Evolutionary conservation across 1,140 invertebrate genomes (phyloP).

Genomic region (Limonius californicus): DNA sequence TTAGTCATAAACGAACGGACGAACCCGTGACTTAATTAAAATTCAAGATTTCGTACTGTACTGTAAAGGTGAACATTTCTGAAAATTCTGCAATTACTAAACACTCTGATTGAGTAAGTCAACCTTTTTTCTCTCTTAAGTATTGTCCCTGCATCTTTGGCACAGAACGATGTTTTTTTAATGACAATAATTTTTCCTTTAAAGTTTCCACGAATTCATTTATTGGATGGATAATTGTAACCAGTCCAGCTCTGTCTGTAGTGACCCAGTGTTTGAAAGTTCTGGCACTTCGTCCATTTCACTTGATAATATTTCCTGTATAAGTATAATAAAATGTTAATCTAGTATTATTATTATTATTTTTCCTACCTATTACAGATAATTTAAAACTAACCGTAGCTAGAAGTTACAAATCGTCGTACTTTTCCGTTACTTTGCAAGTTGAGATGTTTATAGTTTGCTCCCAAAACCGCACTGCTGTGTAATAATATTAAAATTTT

Average conservation of each 20-base stretch:
- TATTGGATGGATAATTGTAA: neutral
- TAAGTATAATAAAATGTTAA: no score
- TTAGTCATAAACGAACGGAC: neutral
- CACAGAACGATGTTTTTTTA: neutral
- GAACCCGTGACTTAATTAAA: neutral
- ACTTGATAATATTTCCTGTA: no score
- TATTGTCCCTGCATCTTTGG: neutral
- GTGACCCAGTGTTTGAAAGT: neutral
- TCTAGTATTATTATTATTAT: no score
- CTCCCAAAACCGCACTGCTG: no score
- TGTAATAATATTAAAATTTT: no score
- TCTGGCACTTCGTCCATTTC: no score
- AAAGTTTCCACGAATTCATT: neutral
- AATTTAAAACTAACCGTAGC: no score
- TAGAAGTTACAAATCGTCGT: no score
- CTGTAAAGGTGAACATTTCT: neutral
- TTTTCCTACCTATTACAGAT: no score
- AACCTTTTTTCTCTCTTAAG: no score
- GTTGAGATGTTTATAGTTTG: no score
- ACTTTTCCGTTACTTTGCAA: no score
- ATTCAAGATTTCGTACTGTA: neutral
- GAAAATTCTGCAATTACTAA: neutral
- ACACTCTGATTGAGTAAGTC: neutral
- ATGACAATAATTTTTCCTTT: neutral
- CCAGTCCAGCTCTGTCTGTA: neutral